Conservation (phyloP, 2,888 invertebrate species). For the Tholera decimalis region DNA sequence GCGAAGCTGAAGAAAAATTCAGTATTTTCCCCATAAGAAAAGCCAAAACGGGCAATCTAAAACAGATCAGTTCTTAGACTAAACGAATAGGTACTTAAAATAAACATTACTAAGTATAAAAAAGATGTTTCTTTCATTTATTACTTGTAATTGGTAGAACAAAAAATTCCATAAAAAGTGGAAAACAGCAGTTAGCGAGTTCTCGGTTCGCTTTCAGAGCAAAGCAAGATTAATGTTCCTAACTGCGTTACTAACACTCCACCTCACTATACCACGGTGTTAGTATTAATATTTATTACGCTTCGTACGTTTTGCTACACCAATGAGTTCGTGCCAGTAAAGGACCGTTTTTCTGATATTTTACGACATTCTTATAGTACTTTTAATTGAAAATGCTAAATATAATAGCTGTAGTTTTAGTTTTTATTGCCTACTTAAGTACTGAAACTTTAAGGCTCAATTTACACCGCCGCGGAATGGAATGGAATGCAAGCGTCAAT, state of each 20-base stretch:
- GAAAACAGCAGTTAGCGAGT: slow-evolving; percentile 11
- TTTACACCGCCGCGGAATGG: too few relatives aligned
- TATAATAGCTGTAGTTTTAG: not conserved
- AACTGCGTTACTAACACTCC: slow-evolving; percentile 23
- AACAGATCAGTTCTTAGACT: too few relatives aligned
- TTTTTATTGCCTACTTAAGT: not conserved
- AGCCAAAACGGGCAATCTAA: too few relatives aligned
- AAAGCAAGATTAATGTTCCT: slow-evolving; percentile 60
- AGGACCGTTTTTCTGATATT: not conserved
- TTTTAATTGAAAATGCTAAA: not conserved
- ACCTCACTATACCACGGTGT: slow-evolving; percentile 24
- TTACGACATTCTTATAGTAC: not conserved
- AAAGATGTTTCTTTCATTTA: slow-evolving; percentile 5
- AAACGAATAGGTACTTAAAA: too few relatives aligned
- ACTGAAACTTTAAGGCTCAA: not conserved
- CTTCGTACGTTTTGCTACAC: slow-evolving; percentile 19
- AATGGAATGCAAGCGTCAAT: too few relatives aligned
- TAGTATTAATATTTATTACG: slow-evolving; percentile 45
- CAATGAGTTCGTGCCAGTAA: slow-evolving; percentile 15
- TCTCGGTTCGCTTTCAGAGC: slow-evolving; percentile 29
- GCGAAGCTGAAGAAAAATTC: too few relatives aligned
- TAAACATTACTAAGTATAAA: not conserved
- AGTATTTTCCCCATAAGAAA: too few relatives aligned
- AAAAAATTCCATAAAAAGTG: slow-evolving; percentile 17
- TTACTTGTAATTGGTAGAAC: slow-evolving; percentile 24